phyloP scores from a whole-genome alignment of 2,797 vertebrate species.

The Menidia menidia region DNA sequence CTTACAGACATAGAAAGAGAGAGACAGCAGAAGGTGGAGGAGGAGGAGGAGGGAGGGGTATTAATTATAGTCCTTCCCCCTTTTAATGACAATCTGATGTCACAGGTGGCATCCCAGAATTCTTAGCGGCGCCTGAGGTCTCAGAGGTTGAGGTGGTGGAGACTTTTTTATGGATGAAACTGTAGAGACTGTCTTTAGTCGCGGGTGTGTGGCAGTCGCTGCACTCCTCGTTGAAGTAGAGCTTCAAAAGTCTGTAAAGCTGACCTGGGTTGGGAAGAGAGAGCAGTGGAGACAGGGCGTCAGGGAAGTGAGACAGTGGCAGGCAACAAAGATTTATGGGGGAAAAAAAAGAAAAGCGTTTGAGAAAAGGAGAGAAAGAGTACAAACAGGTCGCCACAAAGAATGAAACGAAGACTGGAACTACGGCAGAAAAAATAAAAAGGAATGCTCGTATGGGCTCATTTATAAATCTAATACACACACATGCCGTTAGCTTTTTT shows the following conservation, averaged over 20 bases:
- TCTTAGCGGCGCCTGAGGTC: constrained; percentile 57
- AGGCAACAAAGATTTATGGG: constrained; percentile 21
- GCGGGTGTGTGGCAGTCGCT: constrained; percentile 85
- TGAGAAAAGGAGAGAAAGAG: constrained; percentile 32
- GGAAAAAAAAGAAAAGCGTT: constrained; percentile 13
- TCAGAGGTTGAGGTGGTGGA: constrained; percentile 60
- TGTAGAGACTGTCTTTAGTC: constrained; percentile 89
- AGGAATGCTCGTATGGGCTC: constrained; percentile 36
- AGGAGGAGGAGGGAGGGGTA: background rate
- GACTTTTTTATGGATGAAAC: constrained; percentile 86
- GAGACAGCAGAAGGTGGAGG: constrained; percentile 1
- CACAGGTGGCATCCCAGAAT: constrained; percentile 52
- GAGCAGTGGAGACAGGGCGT: background rate
- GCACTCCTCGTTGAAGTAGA: constrained; percentile 89
- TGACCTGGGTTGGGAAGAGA: constrained; percentile 80
- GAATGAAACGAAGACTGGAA: constrained; percentile 30
- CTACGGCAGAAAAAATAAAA: constrained; percentile 17
- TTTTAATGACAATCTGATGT: constrained; percentile 70
- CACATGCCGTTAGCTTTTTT: constrained; percentile 49
- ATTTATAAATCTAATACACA: constrained; percentile 72
- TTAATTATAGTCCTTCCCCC: constrained; percentile 9
- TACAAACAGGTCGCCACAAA: constrained; percentile 21
- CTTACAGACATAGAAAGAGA: constrained; percentile 16
- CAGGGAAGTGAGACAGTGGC: constrained; percentile 1
- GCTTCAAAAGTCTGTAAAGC: constrained; percentile 87